Percentiles rank a stretch among this genome's conserved stretches.
Evolutionary conservation across 2,113 vertebrate genomes (phyloP).

Genomic region (Nibea albiflora): DNA sequence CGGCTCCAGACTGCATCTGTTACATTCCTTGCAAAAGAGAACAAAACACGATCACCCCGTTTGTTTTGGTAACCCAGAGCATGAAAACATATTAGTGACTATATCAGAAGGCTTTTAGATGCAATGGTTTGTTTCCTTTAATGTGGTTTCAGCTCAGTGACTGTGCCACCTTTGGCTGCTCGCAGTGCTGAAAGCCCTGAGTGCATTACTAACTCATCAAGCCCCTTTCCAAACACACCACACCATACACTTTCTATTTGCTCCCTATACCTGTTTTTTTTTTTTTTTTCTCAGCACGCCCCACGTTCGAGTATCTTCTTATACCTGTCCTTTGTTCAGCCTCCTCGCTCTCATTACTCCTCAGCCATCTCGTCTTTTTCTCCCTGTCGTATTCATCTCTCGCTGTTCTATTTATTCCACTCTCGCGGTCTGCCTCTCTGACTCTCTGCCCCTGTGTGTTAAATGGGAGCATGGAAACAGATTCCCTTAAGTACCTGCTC

Average conservation of each 20-base stretch:
- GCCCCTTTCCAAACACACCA: constrained; percentile 17
- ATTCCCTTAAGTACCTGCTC: constrained; percentile 72
- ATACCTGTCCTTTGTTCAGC: constrained; percentile 63
- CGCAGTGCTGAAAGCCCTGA: constrained; percentile 54
- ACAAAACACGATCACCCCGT: constrained; percentile 64
- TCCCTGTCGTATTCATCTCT: constrained; percentile 39
- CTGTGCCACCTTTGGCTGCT: constrained; percentile 69
- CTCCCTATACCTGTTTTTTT: constrained; percentile 36
- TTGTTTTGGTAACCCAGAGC: constrained; percentile 78
- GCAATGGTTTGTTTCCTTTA: constrained; percentile 53
- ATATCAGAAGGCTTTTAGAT: constrained; percentile 59
- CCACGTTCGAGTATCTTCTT: constrained; percentile 37
- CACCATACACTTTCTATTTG: constrained; percentile 41
- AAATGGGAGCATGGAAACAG: constrained; percentile 69
- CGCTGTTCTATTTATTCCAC: constrained; percentile 67
- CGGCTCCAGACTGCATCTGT: constrained; percentile 74
- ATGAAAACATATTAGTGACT: constrained; percentile 61
- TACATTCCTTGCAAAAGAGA: constrained; percentile 71
- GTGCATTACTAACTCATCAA: constrained; percentile 53
- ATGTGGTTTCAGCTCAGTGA: constrained; percentile 69
- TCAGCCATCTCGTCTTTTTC: constrained; percentile 19
- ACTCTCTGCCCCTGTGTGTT: constrained; percentile 50
- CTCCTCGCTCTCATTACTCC: constrained; percentile 45
- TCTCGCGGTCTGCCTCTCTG: constrained; percentile 37
- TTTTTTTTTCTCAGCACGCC: constrained; percentile 30